A percentile compares a stretch with the other conserved stretches of the same genome.
Evolutionary conservation across 2,797 vertebrate genomes (phyloP).

Genomic region (Coregonus suidteri): DNA sequence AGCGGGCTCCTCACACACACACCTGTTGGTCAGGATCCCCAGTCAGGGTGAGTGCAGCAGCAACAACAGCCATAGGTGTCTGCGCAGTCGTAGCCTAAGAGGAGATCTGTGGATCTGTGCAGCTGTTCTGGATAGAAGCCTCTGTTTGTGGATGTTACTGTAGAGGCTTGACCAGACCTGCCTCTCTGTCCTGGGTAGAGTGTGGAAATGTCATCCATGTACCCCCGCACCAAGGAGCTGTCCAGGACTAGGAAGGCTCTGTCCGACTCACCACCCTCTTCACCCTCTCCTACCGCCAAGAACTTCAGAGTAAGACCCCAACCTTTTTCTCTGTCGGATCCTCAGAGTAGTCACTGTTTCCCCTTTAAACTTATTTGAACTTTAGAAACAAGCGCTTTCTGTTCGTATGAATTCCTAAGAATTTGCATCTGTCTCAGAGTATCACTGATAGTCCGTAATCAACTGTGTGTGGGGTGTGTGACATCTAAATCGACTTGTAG

Average conservation of each 20-base stretch:
- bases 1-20: conserved; percentile 27
- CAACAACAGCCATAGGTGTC: not conserved
- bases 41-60: conserved; percentile 30
- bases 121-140: conserved; percentile 48
- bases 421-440: conserved; percentile 73
- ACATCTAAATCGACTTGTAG: conserved; percentile 75
- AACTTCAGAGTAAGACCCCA: conserved; percentile 88
- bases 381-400: not conserved
- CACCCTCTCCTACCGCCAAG: conserved; percentile 91
- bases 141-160: conserved; percentile 31
- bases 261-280: conserved; percentile 91
- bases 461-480: not conserved
- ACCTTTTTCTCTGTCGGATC: not conserved
- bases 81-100: too few species aligned
- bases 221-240: conserved; percentile 89
- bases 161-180: conserved; percentile 44
- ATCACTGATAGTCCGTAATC: not conserved
- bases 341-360: not conserved
- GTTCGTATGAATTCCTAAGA: not conserved
- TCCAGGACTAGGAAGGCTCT: conserved; percentile 88
- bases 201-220: conserved; percentile 87
- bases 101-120: conserved; percentile 74
- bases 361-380: too few species aligned
- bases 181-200: not conserved
- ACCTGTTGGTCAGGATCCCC: conserved; percentile 64